These are phyloP conservation scores for Otolemur crassicaudatus DNA, from an alignment of 2,797 vertebrate species.

Conservation along the genomic window DNA sequence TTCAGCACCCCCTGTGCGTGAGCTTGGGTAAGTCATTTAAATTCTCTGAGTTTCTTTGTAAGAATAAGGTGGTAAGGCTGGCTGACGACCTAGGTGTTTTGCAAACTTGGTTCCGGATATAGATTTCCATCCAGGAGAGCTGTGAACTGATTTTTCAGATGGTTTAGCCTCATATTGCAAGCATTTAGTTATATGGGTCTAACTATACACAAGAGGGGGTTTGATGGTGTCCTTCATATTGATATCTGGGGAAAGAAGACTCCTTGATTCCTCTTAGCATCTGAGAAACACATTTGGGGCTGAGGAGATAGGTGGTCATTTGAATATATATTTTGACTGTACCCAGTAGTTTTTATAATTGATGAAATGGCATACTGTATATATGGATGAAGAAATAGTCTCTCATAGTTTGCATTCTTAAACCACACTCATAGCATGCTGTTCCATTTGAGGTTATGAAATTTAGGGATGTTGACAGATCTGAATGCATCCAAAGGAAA, in stretches of 20 bases:
- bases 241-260: neutral
- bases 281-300: neutral
- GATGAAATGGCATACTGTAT: neutral
- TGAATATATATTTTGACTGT: neutral
- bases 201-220: neutral
- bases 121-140: neutral
- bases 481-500: neutral
- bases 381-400: neutral
- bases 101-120: neutral
- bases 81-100: neutral
- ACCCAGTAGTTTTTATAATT: neutral
- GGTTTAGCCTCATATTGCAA: neutral
- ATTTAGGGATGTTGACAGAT: slow-evolving; percentile 19
- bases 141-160: neutral
- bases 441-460: neutral
- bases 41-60: neutral
- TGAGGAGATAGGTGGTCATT: neutral
- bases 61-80: neutral
- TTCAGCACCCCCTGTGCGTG: neutral
- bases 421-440: neutral
- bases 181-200: neutral
- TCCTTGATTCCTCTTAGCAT: neutral
- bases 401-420: neutral
- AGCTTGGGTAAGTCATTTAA: neutral
- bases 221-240: neutral